These are phyloP conservation scores for Macrosiphum euphorbiae DNA, from an alignment of 2,888 invertebrate species.

Conservation along the genomic window DNA sequence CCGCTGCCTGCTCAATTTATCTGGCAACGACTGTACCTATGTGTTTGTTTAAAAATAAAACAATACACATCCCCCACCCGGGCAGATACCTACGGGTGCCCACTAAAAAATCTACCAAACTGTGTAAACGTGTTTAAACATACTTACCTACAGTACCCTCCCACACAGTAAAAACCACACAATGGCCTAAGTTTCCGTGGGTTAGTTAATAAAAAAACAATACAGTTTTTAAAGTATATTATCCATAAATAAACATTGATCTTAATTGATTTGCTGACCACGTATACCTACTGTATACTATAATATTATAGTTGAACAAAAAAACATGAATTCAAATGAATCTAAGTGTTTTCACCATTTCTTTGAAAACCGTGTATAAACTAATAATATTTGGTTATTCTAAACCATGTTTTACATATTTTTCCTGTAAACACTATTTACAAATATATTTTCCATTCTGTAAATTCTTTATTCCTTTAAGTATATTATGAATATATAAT, in stretches of 20 bases:
- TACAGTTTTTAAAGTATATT: not conserved
- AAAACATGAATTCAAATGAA: not conserved
- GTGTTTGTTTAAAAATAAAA: not conserved
- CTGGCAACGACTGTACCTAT: no score
- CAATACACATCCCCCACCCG: not conserved
- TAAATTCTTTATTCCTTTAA: not conserved
- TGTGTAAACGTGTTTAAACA: no score
- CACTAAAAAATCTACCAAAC: no score
- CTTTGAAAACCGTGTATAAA: not conserved
- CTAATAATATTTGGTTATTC: constrained; percentile 29
- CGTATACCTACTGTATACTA: not conserved
- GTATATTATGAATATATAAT: not conserved
- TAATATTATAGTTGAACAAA: not conserved
- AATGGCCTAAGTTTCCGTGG: no score
- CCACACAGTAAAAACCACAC: no score
- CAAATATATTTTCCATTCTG: not conserved
- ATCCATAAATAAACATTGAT: not conserved
- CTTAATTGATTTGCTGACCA: not conserved
- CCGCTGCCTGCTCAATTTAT: no score
- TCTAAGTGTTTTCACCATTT: not conserved
- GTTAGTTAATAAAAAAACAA: no score
- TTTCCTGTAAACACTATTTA: constrained; percentile 31
- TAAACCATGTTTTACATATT: constrained; percentile 32
- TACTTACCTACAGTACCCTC: no score
- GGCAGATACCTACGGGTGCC: no score